Evolutionary conservation across 2,113 vertebrate species (phyloP).

Genomic region (Panthera uncia): DNA sequence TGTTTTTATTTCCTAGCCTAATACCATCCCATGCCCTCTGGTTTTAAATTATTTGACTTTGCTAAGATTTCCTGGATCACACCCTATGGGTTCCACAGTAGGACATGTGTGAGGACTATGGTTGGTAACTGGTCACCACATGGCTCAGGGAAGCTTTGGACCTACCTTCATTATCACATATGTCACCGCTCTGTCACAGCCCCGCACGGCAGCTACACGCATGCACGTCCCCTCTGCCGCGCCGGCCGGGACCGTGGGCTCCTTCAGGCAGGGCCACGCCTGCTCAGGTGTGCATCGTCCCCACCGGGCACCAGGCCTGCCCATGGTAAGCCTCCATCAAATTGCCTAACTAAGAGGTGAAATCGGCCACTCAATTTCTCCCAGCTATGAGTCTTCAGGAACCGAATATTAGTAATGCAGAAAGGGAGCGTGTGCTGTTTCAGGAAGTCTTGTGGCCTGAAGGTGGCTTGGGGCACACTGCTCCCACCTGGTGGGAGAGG

Average conservation of each 20-base stretch:
- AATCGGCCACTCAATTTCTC: not conserved
- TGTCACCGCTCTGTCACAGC: not conserved
- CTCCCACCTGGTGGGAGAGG: not conserved
- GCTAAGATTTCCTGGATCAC: not conserved
- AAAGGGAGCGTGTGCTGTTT: not conserved
- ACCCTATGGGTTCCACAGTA: not conserved
- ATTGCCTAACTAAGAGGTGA: not conserved
- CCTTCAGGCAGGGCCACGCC: not conserved
- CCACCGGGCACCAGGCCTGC: not conserved
- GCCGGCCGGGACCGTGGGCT: too few relatives aligned
- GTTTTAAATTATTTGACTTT: not conserved
- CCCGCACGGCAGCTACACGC: not conserved
- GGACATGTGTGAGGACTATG: too few relatives aligned
- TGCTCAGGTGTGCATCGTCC: not conserved
- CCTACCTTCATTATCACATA: too few relatives aligned
- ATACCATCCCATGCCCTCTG: not conserved
- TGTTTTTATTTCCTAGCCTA: not conserved
- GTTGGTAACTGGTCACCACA: not conserved
- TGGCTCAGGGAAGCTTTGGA: not conserved
- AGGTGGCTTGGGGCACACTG: not conserved
- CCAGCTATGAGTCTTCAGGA: not conserved
- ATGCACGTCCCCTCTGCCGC: fast-evolving
- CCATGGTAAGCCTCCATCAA: not conserved
- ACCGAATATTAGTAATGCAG: not conserved
- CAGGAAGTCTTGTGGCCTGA: not conserved